These are phyloP conservation scores for Drosophila pallidifrons DNA, from an alignment of 1,140 invertebrate genomes.

Conservation along the genomic window DNA sequence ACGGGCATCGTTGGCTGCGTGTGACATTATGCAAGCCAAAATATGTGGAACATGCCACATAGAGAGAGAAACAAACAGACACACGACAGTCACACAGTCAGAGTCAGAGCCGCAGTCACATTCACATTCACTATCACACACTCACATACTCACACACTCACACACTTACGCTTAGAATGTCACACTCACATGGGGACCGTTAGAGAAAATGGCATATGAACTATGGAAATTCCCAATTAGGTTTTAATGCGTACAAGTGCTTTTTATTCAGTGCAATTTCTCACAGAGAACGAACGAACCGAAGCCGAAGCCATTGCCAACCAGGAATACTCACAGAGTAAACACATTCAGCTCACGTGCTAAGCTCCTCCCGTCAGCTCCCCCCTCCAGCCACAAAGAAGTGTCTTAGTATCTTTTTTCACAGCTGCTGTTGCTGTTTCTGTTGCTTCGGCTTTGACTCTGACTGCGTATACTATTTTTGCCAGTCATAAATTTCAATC, in stretches of 20 bases:
- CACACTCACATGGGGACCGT: conserved; percentile 39
- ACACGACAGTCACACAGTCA: not conserved
- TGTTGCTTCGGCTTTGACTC: conserved; percentile 22
- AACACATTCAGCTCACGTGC: conserved; percentile 69
- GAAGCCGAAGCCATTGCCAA: conserved; percentile 5
- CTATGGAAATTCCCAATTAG: conserved; percentile 84
- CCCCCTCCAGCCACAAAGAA: not conserved
- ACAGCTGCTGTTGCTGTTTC: conserved; percentile 34
- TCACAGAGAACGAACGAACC: conserved; percentile 46
- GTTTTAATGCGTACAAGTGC: conserved; percentile 82
- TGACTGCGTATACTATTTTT: conserved; percentile 62
- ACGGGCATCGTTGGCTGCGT: conserved; percentile 74
- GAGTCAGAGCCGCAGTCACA: not conserved
- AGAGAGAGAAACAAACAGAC: conserved; percentile 33
- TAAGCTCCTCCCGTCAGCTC: conserved; percentile 1
- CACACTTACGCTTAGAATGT: conserved; percentile 14
- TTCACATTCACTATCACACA: conserved; percentile 7
- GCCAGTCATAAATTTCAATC: conserved; percentile 83
- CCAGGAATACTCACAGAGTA: not conserved
- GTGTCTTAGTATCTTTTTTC: conserved; percentile 37
- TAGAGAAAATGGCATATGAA: conserved; percentile 77
- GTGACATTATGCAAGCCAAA: conserved; percentile 82
- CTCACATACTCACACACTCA: conserved; percentile 19
- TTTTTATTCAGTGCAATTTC: conserved; percentile 83
- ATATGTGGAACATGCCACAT: conserved; percentile 79